Conservation (phyloP, 2,888 invertebrate genomes). For the Balanococcus diminutus region DNA sequence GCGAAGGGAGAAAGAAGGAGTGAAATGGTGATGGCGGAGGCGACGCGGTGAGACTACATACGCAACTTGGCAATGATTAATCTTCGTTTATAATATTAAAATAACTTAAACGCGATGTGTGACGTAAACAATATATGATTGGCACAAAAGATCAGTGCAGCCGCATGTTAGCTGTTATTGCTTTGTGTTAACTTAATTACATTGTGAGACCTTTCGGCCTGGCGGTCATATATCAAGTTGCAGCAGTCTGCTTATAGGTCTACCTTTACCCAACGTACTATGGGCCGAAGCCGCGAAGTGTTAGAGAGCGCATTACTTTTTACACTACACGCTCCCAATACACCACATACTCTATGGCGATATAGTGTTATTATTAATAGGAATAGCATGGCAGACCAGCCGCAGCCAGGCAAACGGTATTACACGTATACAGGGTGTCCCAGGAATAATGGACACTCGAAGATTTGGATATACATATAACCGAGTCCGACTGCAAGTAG, state of each 20-base stretch:
- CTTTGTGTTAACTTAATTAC: conserved; percentile 55
- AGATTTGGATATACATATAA: too few species aligned
- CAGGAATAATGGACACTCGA: too few species aligned
- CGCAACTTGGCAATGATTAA: conserved; percentile 44
- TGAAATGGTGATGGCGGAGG: neutral
- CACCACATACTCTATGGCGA: neutral
- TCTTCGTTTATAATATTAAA: conserved; percentile 55
- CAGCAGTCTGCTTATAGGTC: neutral
- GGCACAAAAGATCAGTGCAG: conserved; percentile 54
- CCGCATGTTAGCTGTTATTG: conserved; percentile 55
- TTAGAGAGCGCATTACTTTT: conserved; percentile 25
- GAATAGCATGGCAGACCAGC: conserved; percentile 26
- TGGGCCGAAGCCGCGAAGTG: neutral
- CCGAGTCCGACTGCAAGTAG: too few species aligned
- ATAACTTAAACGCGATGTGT: conserved; percentile 49
- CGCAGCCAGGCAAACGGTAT: conserved; percentile 30
- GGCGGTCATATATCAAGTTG: conserved; percentile 53
- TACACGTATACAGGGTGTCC: conserved; percentile 10
- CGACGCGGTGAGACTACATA: neutral
- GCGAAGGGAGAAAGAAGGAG: neutral
- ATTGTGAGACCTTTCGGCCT: conserved; percentile 54
- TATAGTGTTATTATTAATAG: conserved; percentile 47
- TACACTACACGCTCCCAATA: conserved; percentile 43
- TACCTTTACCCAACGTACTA: neutral
- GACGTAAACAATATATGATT: conserved; percentile 55